Evolutionary conservation across 2,113 vertebrate genomes (phyloP), one percentile per base, ranked within the genome.

Genomic region (Crotophaga sulcirostris): DNA sequence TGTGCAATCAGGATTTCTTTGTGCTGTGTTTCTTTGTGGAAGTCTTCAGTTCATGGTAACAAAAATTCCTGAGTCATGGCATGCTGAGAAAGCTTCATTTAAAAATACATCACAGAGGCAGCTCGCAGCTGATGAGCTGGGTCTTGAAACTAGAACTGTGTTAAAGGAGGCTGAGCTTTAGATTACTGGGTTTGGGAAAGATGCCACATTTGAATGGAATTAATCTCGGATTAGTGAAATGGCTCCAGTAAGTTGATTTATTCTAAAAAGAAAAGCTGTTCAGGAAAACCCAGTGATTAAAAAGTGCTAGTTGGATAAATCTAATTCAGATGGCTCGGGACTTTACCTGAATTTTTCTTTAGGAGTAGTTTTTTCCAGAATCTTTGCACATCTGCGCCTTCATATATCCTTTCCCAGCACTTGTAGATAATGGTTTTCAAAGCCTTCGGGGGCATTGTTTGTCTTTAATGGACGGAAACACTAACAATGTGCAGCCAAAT

Each of bases 171-270:
- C 54, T 80, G 63, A 80, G 40, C 23, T 83, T 84, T 55, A 89
- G 92, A 96, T 94, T 93, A 85, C 84, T 90, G 70, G 44, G 62
- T 72, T 89, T 93, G 87, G 75, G 79, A 91, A 92, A 82, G 34
- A 72, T 82, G 64, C 52, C 82, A 94, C 76, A 85, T 85, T 94
- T 91, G 88, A 90, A 59, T 82, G 64, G 96, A 92, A 94, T 95
- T 97, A 96, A 97, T 94, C 92, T 93, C 85, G 91, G 80, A 97
- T 97, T 97, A 97, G 87, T 84, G 80, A 96, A 92, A 89, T 94
- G 54, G 77, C 84, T 94, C 47, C 83, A 91, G 73, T 58, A 87
- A 62, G 74, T 89, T 78, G 87, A 67, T 94, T 95, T 94, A 79
- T 81, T 94, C 49, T 75, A 31, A 81, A 96, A 90, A 94, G 29